Percentiles rank a stretch among this genome's conserved stretches.
These are phyloP conservation scores for Wasmannia auropunctata DNA, from an alignment of 1,140 invertebrate species.

Conservation along the genomic window DNA sequence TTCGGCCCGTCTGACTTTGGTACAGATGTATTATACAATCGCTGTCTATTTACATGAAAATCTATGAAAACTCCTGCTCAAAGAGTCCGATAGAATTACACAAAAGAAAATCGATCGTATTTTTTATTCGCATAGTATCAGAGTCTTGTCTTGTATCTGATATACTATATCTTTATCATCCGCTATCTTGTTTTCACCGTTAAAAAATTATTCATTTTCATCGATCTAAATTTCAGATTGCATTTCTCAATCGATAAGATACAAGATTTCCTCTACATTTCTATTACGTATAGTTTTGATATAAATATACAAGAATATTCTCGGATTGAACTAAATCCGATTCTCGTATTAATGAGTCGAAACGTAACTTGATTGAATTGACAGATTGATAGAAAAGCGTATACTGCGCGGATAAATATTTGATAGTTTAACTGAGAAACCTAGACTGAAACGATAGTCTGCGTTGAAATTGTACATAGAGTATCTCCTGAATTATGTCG, in stretches of 20 bases:
- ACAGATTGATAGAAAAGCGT: constrained; percentile 13
- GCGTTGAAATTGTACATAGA: neutral
- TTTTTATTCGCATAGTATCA: neutral
- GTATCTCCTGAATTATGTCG: neutral
- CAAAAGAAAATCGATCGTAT: neutral
- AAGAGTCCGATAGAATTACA: constrained; percentile 17
- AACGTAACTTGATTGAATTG: constrained; percentile 25
- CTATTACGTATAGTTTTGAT: constrained; percentile 61
- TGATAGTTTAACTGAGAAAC: neutral
- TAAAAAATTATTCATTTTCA: neutral
- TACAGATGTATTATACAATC: constrained; percentile 66
- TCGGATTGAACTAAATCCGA: constrained; percentile 11
- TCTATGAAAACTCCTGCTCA: constrained; percentile 43
- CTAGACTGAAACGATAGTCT: neutral
- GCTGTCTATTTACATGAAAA: constrained; percentile 62
- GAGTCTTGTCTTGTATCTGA: neutral
- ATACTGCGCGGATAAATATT: neutral
- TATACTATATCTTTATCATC: neutral
- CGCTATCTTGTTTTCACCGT: neutral
- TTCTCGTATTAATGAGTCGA: neutral
- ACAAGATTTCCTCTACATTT: neutral
- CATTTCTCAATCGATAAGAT: neutral
- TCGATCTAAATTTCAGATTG: neutral
- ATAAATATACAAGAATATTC: constrained; percentile 72
- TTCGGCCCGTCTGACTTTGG: constrained; percentile 25